Evolutionary conservation across 2,113 vertebrate genomes (phyloP), one percentile per base, ranked within the genome.

Genomic region (Prionailurus bengalensis): DNA sequence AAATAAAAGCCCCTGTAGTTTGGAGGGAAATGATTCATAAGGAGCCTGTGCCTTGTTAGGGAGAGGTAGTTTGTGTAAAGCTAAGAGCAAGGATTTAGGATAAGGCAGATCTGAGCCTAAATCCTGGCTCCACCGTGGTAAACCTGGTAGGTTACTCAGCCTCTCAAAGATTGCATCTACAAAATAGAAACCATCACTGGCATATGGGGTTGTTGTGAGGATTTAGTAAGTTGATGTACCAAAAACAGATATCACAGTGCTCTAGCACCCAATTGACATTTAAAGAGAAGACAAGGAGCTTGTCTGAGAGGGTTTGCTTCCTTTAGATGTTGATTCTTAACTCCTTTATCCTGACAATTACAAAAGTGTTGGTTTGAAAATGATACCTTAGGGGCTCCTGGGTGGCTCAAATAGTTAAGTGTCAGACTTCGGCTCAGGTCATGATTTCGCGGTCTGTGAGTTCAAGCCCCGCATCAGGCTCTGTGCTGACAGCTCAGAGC

Each of bases 261-360:
- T 70, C 79, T 79, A 73, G 66, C 65, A 73, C 19, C 63, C n/a
- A 39, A 9, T 16, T 88, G 65, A 5, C 45, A 23, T 71, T 95
- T 74, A 79, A 83, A 80, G 65, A 95, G 29, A n/a, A 95, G 68
- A 73, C 36, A 29, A 73, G 36, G 39, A 80, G 65, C 68, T 93
- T 63, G 21, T 74, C 89, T 21, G 25, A 65, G 23, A 96, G 53
- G 11, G 4, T 27, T n/a, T 21, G 21, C 71, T 96, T 94, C 25
- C 58, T 61, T 83, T 94, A 70, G 25, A 33, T 79, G 11, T 73
- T 95, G 17, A 19, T 76, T n/a, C 31, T 70, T 42, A 83, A 73
- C 74, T 93, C 48, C 58, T 96, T 95, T 78, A 80, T 84, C 36
- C 51, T 91, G 55, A 36, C 14, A 39, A 76, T 8, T 48, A 29